Conservation (phyloP, 2,888 invertebrate genomes). For the Lepidocyrtoides sp. region DNA sequence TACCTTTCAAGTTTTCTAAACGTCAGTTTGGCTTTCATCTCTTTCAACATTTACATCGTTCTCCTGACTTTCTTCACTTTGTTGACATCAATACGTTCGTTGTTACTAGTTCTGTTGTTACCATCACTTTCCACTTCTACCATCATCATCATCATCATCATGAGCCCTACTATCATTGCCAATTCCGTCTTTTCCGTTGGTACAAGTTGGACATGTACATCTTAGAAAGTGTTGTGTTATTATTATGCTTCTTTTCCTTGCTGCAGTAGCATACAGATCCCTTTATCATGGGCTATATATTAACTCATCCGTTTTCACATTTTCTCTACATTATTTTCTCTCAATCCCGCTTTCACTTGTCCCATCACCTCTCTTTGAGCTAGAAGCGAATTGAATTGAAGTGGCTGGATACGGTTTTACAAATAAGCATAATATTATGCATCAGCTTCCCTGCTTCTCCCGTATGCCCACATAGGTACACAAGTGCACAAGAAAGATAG, state of each 20-base stretch:
- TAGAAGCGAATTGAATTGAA: slow-evolving; percentile 60
- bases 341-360: neutral
- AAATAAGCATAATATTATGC: neutral
- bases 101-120: neutral
- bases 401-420: slow-evolving; percentile 26
- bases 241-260: too few relatives aligned
- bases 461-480: neutral
- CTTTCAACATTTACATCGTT: neutral
- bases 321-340: neutral
- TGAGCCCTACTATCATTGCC: too few relatives aligned
- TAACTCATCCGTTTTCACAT: too few relatives aligned
- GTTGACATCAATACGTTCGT: slow-evolving; percentile 47
- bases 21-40: neutral
- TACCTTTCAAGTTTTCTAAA: neutral
- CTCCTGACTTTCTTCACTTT: slow-evolving; percentile 42
- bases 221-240: too few relatives aligned
- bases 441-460: neutral
- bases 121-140: slow-evolving; percentile 2
- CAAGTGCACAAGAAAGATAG: too few relatives aligned
- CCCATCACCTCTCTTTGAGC: neutral
- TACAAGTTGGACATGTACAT: too few relatives aligned
- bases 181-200: too few relatives aligned
- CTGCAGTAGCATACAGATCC: neutral
- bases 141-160: neutral
- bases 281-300: neutral